Percentiles rank a stretch among this genome's conserved stretches.
Evolutionary conservation across 2,113 vertebrate species (phyloP).

Genomic region (Gallinago undulata): DNA sequence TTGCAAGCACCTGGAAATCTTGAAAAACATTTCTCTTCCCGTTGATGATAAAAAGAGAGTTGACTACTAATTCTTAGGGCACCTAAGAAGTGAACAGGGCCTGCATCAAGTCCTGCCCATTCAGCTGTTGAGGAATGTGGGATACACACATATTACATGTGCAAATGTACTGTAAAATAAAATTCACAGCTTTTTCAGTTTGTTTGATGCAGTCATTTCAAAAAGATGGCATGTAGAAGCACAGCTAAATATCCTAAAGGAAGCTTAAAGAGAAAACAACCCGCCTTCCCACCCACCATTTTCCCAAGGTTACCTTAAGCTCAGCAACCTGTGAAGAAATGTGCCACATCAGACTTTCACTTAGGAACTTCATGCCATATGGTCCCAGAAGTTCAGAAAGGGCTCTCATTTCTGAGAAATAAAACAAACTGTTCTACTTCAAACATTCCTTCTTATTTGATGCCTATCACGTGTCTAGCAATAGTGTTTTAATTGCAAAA

Average conservation of each 20-base stretch:
- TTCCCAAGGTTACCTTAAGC: slow-evolving; percentile 87
- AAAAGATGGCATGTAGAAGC: background rate
- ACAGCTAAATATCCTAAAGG: background rate
- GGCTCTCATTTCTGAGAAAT: slow-evolving; percentile 92
- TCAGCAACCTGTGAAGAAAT: slow-evolving; percentile 99
- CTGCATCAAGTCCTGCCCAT: background rate
- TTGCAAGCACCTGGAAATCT: background rate
- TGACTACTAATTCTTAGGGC: background rate
- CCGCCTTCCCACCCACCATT: background rate
- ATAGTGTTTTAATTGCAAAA: background rate
- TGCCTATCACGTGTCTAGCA: background rate
- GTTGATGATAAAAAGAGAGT: background rate
- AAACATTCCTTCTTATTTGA: background rate
- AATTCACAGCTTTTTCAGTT: background rate
- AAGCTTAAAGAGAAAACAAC: background rate
- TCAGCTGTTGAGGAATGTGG: background rate
- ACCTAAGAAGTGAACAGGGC: background rate
- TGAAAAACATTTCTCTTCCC: background rate
- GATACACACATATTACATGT: background rate
- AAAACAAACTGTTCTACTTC: slow-evolving; percentile 35
- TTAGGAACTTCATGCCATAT: slow-evolving; percentile 99
- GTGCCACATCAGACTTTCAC: slow-evolving; percentile 99
- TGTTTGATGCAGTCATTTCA: background rate
- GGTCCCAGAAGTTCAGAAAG: slow-evolving; percentile 97
- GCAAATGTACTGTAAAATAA: background rate